Evolutionary conservation across 2,888 invertebrate genomes (phyloP).

Genomic region (Pristionchus arcanus): DNA sequence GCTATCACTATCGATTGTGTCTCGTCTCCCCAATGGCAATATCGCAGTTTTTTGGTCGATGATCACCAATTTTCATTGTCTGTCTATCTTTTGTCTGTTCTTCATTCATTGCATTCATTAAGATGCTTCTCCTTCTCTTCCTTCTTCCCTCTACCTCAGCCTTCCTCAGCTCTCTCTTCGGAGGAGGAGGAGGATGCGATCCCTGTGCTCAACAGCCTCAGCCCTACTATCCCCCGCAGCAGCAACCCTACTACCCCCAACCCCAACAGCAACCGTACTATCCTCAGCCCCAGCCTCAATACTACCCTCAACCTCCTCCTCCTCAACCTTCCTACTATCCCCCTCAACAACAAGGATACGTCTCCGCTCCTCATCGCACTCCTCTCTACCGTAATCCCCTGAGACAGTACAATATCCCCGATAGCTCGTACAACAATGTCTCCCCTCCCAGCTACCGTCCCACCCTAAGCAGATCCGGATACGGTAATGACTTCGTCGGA

Average conservation of each 20-base stretch:
- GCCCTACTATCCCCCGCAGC: not conserved
- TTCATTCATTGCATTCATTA: not conserved
- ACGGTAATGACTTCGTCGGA: constrained; percentile 42
- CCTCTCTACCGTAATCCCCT: constrained; percentile 13
- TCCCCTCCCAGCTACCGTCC: not conserved
- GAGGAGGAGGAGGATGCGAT: not conserved
- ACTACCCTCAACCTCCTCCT: not conserved
- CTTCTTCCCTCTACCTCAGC: not conserved
- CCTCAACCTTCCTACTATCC: constrained; percentile 1
- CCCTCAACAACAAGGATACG: constrained; percentile 17
- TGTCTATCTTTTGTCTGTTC: not conserved
- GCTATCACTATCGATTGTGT: not conserved
- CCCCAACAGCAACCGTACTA: not conserved
- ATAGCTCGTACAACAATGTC: not conserved
- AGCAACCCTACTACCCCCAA: not conserved
- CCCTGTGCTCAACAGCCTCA: not conserved
- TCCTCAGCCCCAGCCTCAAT: constrained; percentile 19
- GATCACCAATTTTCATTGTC: not conserved
- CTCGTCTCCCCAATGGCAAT: not conserved
- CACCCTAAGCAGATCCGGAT: constrained; percentile 37
- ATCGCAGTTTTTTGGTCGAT: not conserved
- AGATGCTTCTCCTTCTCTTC: constrained; percentile 10
- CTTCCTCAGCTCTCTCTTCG: not conserved
- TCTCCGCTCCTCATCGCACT: not conserved
- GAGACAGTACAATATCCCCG: constrained; percentile 4